These are phyloP conservation scores for Trichechus manatus DNA, from an alignment of 2,113 vertebrate species.

Conservation along the genomic window DNA sequence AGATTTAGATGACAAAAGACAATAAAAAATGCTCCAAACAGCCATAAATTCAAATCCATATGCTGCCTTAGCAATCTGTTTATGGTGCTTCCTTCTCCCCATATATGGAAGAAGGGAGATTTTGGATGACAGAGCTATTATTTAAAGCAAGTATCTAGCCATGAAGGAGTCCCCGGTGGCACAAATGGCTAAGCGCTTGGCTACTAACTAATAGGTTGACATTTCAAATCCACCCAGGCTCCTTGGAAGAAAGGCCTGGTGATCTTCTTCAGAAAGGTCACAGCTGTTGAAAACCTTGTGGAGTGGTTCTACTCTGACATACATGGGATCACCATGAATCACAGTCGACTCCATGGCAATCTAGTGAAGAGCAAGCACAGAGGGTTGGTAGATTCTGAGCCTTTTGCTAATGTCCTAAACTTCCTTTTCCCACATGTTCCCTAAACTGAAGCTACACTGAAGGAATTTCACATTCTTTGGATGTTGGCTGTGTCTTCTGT, in stretches of 20 bases:
- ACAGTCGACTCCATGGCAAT: background rate
- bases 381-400: background rate
- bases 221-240: background rate
- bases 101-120: background rate
- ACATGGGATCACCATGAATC: background rate
- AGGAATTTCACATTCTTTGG: background rate
- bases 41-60: background rate
- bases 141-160: background rate
- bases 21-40: background rate
- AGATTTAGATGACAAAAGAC: slow-evolving; percentile 42
- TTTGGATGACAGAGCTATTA: background rate
- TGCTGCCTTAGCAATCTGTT: slow-evolving; percentile 21
- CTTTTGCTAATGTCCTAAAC: background rate
- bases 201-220: background rate
- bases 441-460: background rate
- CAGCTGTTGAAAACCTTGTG: background rate
- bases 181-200: too few relatives aligned
- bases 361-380: background rate
- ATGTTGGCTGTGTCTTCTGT: slow-evolving; percentile 2
- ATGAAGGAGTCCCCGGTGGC: too few relatives aligned
- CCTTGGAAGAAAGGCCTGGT: background rate
- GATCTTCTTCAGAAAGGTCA: background rate
- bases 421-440: background rate
- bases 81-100: background rate
- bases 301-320: too few relatives aligned